Base-by-base conservation (phyloP, 2,888 invertebrate species). In the Melikaiella ostensackeni region DNA sequence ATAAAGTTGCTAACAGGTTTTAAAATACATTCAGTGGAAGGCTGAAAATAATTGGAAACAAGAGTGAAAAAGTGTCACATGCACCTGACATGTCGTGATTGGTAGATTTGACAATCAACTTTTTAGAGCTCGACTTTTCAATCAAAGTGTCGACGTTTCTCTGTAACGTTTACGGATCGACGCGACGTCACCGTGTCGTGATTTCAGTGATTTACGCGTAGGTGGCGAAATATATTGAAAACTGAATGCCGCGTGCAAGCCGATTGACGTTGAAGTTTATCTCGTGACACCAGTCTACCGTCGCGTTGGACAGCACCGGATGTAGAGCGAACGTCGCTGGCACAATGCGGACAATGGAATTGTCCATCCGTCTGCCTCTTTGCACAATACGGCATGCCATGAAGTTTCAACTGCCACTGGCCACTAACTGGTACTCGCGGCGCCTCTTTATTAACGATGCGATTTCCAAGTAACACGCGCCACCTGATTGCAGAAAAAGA, bases 201-300 rank as follows among this genome's bases (percentile, higher is more conserved):
- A 55, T 50, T 59, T 33, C 70, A 70, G 21, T 33, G 70, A 70
- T 33, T 70, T 70, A 70, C 70, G 70, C 27, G 70, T 50, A 70
- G 79, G 77, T 79, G 76, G 42, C 76, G 77, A 82, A 82, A 81
- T 79, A 77, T 81, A 83, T 83, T 80, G 81, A 79, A 83, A 82
- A 81, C 80, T 82, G 80, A 81, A 82, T 81, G 79, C 80, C 80
- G 78, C 77, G 77, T 38, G 75, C 57, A 77, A 73, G 75, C 19
- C 76, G 80, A 84, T 82, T 84, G 83, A 84, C 83, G 81, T 82
- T 80, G 80, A 84, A 84, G 84, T 84, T 84, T 84, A 84, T 84
- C 84, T 84, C 80, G 82, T 84, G 83, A 84, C 83, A 84, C 79
- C 79, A 81, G 84, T 83, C 82, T 66, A 78, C 84, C 78, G 77